Evolutionary conservation across 2,113 vertebrate species (phyloP), one percentile per base, ranked within the genome.

Genomic region (Menidia beryllina): DNA sequence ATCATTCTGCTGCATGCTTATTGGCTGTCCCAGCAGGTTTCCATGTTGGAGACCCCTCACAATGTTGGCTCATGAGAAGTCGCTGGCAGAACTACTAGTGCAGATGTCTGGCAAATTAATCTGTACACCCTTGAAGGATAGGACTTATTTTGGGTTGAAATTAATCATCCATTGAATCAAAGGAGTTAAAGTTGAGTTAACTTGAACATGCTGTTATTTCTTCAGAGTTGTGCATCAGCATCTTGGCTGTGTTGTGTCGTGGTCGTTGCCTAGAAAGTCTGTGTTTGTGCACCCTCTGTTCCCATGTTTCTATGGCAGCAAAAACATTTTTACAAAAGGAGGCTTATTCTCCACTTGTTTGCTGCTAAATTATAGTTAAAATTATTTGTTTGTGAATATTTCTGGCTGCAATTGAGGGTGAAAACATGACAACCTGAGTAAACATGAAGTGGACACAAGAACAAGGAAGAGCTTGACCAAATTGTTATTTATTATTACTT

Each of bases 1-100:
- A 51, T 75, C 81, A 75, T 58, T 84, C 70, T 88, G 72, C 84
- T 75, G 67, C 24, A 11, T 55, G n/a, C 60, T 69, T n/a, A 47
- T 36, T 11, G 34, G 41, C 19, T 51, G 50, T 57, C 67, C 64
- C 71, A 62, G 64, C 60, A 72, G 61, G 14, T 38, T 38, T 65
- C 57, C 57, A 54, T 59, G 61, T 53, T 50, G 39, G 45, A 58
- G 75, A 71, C 55, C 68, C 70, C 70, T 78, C 7, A 7, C 70
- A 24, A 56, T 20, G 58, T 39, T 82, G 81, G 79, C 82, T 72
- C 77, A 56, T 39, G 30, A 45, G 26, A 61, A 58, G 63, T 58
- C 59, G 54, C 73, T 79, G 75, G 74, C 86, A 79, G 48, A 75
- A 57, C 57, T 51, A 17, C 14, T n/a, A 71, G 69, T 53, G 56